Percentiles rank a stretch among this genome's conserved stretches.
phyloP scores from a whole-genome alignment of 2,888 invertebrate genomes.

The Apodemia duryi region DNA sequence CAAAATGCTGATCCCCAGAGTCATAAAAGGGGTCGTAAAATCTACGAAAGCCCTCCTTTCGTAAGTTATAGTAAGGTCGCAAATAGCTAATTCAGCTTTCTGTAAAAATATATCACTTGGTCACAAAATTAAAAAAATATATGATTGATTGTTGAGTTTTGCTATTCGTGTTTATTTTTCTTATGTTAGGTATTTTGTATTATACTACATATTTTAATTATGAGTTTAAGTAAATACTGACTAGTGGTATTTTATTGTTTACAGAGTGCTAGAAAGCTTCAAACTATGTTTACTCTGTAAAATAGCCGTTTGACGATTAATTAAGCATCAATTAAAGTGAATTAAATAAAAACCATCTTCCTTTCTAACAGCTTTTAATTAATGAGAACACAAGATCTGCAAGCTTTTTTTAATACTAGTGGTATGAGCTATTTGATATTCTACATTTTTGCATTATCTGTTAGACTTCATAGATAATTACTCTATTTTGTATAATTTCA shows the following conservation, averaged over 20 bases:
- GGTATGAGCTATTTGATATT: too few species aligned
- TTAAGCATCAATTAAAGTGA: neutral
- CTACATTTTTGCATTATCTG: too few species aligned
- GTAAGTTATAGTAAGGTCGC: slow-evolving; percentile 97
- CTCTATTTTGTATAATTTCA: too few species aligned
- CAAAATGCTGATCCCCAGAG: slow-evolving; percentile 93
- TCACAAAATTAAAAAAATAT: neutral
- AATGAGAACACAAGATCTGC: too few species aligned
- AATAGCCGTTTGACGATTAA: neutral
- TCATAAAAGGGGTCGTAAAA: slow-evolving; percentile 99
- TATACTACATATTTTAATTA: slow-evolving; percentile 2
- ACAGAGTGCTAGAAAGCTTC: neutral
- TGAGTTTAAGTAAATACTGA: neutral
- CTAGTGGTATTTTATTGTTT: neutral
- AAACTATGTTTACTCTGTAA: neutral
- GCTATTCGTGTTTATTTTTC: too few species aligned
- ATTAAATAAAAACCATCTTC: neutral
- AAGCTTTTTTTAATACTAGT: too few species aligned
- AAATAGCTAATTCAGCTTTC: slow-evolving; percentile 97
- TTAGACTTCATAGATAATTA: too few species aligned
- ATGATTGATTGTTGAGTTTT: neutral
- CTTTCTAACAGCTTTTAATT: neutral
- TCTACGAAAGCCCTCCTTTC: slow-evolving; percentile 92
- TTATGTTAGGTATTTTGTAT: neutral
- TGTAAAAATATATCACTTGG: slow-evolving; percentile 52